Evolutionary conservation across 1,140 invertebrate species (phyloP).

Genomic region (Pararge aegeria): DNA sequence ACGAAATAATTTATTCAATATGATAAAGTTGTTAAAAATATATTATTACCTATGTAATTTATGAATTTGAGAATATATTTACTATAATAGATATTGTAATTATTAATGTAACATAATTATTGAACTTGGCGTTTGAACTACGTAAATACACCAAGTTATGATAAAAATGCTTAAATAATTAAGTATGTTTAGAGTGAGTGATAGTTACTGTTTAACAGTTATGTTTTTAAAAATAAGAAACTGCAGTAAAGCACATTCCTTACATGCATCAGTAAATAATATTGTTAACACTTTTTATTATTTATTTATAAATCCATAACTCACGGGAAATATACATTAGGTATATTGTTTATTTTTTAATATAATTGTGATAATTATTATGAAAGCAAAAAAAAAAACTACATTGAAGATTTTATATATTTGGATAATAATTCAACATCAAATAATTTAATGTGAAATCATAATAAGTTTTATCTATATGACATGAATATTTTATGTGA

Average conservation of each 20-base stretch:
- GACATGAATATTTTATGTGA: no score
- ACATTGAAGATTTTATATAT: no score
- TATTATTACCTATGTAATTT: neutral
- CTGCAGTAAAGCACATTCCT: slow-evolving; percentile 42
- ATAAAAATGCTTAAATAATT: slow-evolving; percentile 56
- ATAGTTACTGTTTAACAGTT: slow-evolving; percentile 75
- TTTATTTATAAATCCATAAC: neutral
- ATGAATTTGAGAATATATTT: slow-evolving; percentile 22
- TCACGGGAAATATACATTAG: no score
- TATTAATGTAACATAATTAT: slow-evolving; percentile 7
- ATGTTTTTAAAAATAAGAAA: slow-evolving; percentile 69
- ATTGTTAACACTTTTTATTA: slow-evolving; percentile 19
- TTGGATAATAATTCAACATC: no score
- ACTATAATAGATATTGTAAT: slow-evolving; percentile 8
- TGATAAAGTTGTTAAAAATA: neutral
- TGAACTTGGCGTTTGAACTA: slow-evolving; percentile 66
- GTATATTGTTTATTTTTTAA: no score
- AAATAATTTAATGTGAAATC: no score
- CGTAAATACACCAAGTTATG: slow-evolving; percentile 62
- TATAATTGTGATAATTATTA: no score
- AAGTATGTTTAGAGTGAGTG: slow-evolving; percentile 66
- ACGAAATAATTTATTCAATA: neutral
- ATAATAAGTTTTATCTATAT: no score
- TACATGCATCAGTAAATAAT: slow-evolving; percentile 6
- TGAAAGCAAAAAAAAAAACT: no score